phyloP scores from a whole-genome alignment of 2,797 vertebrate genomes.

The Sandelia bainsii region DNA sequence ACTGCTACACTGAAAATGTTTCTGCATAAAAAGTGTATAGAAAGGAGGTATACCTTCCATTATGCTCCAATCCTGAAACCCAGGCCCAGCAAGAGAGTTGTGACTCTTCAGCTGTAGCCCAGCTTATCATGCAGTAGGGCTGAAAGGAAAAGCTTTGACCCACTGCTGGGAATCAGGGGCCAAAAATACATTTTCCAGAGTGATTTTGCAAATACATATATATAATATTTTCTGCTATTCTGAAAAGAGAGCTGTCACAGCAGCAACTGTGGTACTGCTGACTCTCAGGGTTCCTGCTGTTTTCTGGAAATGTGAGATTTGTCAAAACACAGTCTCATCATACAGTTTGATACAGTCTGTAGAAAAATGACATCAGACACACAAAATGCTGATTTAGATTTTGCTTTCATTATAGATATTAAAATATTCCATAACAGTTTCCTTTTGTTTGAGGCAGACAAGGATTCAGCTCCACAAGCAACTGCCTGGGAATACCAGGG shows the following conservation, averaged over 20 bases:
- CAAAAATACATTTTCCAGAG: slow-evolving; percentile 73
- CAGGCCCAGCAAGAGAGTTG: slow-evolving; percentile 51
- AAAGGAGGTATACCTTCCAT: slow-evolving; percentile 37
- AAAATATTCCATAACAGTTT: background rate
- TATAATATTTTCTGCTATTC: slow-evolving; percentile 36
- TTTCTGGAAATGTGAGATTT: slow-evolving; percentile 22
- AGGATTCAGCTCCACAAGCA: background rate
- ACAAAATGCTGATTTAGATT: background rate
- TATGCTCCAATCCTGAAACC: slow-evolving; percentile 40
- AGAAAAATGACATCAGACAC: slow-evolving; percentile 1
- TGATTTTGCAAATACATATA: slow-evolving; percentile 71
- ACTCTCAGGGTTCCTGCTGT: slow-evolving; percentile 25
- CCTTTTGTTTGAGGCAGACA: too few relatives aligned
- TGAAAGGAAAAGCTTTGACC: slow-evolving; percentile 46
- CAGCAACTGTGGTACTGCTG: background rate
- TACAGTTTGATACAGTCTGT: background rate
- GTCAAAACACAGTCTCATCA: slow-evolving; percentile 34
- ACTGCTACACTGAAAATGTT: slow-evolving; percentile 7
- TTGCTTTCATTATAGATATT: background rate
- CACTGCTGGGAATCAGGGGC: slow-evolving; percentile 68
- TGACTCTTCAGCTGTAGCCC: slow-evolving; percentile 49
- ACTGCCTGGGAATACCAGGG: background rate
- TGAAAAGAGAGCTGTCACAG: slow-evolving; percentile 54
- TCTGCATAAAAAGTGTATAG: slow-evolving; percentile 19
- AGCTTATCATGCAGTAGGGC: slow-evolving; percentile 55